phyloP scores from a whole-genome alignment of 2,113 vertebrate genomes.

The Neogale vison region DNA sequence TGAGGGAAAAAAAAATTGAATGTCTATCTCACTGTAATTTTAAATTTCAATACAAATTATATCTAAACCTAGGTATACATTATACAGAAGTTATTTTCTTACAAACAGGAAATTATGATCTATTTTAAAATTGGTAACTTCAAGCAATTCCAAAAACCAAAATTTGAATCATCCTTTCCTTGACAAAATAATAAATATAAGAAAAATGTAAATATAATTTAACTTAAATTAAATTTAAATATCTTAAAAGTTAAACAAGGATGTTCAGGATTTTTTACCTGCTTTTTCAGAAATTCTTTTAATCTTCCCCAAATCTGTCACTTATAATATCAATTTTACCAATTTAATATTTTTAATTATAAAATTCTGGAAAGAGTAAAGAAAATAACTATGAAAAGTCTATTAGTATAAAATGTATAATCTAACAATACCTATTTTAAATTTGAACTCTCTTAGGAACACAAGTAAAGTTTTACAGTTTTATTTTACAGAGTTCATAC shows the following conservation, averaged over 20 bases:
- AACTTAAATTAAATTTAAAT: background rate
- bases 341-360: constrained; percentile 23
- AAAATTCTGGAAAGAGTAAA: background rate
- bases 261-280: background rate
- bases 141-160: constrained; percentile 7
- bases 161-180: constrained; percentile 34
- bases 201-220: constrained; percentile 47
- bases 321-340: background rate
- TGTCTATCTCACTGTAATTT: background rate
- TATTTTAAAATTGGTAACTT: constrained; percentile 11
- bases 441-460: background rate
- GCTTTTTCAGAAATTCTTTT: constrained; percentile 34
- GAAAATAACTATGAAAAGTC: background rate
- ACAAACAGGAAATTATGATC: background rate
- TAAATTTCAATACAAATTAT: background rate
- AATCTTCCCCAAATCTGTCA: background rate
- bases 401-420: background rate
- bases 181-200: constrained; percentile 18
- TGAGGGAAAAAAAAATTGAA: background rate
- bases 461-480: background rate
- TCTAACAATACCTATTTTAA: background rate
- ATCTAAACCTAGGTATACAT: constrained; percentile 16
- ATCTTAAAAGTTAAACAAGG: background rate
- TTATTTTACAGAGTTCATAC: background rate
- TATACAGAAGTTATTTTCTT: background rate